phyloP scores from a whole-genome alignment of 1,140 invertebrate genomes.

The Probaryconus sp. region DNA sequence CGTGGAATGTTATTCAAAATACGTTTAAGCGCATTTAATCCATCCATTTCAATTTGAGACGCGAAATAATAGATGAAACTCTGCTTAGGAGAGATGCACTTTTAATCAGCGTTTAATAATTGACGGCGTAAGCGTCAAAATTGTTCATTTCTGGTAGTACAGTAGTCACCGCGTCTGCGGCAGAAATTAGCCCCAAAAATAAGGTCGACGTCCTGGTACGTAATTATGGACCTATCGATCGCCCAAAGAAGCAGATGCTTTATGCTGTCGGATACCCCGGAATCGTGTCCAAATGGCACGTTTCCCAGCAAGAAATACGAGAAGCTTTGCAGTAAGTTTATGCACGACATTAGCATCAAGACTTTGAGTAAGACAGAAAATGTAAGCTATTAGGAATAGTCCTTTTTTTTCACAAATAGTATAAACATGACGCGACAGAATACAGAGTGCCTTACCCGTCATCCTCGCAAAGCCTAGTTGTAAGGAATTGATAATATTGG shows the following conservation, averaged over 20 bases:
- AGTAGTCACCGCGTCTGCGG: neutral
- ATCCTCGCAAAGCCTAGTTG: too few relatives aligned
- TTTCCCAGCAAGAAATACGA: constrained; percentile 62
- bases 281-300: constrained; percentile 66
- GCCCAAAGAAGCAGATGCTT: constrained; percentile 57
- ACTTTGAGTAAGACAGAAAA: constrained; percentile 43
- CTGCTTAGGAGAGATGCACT: neutral
- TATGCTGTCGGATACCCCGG: constrained; percentile 63
- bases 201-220: constrained; percentile 70
- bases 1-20: too few relatives aligned
- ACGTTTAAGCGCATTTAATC: too few relatives aligned
- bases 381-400: constrained; percentile 43
- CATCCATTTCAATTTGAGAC: constrained; percentile 27
- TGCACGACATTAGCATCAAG: constrained; percentile 50
- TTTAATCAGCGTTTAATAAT: constrained; percentile 14
- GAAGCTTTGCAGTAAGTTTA: constrained; percentile 69
- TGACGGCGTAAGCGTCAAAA: constrained; percentile 4
- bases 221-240: constrained; percentile 75
- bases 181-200: constrained; percentile 39
- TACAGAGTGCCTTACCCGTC: too few relatives aligned
- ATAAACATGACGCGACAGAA: constrained; percentile 4
- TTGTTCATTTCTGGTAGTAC: neutral
- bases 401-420: constrained; percentile 44
- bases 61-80: constrained; percentile 15
- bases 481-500: too few relatives aligned